Evolutionary conservation across 2,888 invertebrate genomes (phyloP).

Genomic region (Agrypnus murinus): DNA sequence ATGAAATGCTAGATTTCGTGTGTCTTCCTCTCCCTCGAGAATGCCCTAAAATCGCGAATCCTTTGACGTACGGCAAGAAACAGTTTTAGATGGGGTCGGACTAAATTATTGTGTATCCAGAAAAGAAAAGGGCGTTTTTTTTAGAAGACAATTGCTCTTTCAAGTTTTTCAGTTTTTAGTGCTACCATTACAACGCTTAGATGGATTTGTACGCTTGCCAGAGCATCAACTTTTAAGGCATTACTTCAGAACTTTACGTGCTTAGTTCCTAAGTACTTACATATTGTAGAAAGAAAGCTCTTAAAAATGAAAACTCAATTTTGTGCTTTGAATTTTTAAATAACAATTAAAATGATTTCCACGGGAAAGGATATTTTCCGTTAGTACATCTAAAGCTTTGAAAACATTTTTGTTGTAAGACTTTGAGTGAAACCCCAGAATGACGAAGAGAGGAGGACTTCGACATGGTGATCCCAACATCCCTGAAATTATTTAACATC

Average conservation of each 20-base stretch:
- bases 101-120: constrained; percentile 29
- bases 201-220: constrained; percentile 6
- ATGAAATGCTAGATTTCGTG: constrained; percentile 46
- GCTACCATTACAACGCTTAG: background rate
- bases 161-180: constrained; percentile 25
- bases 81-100: constrained; percentile 6
- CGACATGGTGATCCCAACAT: constrained; percentile 35
- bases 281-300: too few species aligned
- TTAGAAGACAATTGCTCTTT: constrained; percentile 15
- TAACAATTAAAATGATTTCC: too few species aligned
- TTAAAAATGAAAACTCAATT: too few species aligned
- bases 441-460: background rate
- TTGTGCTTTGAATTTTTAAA: too few species aligned
- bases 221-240: constrained; percentile 5
- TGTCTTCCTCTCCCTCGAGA: constrained; percentile 33
- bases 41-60: constrained; percentile 23
- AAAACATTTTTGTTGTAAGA: too few species aligned
- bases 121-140: constrained; percentile 8
- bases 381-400: too few species aligned
- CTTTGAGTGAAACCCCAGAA: background rate
- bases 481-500: constrained; percentile 35
- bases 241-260: background rate
- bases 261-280: constrained; percentile 5
- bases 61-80: constrained; percentile 34
- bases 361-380: background rate